These are phyloP conservation scores for Patella depressa DNA, from an alignment of 2,888 invertebrate genomes.

Conservation along the genomic window DNA sequence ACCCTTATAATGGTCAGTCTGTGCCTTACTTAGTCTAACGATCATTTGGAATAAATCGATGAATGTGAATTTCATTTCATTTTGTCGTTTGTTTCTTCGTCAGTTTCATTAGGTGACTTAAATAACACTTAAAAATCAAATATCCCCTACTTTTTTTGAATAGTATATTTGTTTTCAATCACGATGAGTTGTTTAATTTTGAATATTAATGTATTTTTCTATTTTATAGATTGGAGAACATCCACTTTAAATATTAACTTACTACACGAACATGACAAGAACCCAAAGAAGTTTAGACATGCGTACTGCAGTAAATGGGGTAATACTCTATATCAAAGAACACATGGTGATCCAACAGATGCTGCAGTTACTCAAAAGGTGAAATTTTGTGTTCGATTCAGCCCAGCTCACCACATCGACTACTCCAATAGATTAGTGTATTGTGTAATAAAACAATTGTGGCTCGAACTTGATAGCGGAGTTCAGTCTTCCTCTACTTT, in stretches of 20 bases:
- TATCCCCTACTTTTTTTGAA: too few species aligned
- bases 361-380: background rate
- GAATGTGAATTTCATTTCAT: too few species aligned
- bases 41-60: too few species aligned
- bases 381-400: background rate
- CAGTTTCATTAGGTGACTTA: too few species aligned
- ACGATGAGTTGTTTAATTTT: too few species aligned
- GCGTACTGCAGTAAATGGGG: background rate
- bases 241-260: background rate
- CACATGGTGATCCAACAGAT: background rate
- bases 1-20: too few species aligned
- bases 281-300: background rate
- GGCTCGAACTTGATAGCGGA: background rate
- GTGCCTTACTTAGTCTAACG: too few species aligned
- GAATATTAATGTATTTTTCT: too few species aligned
- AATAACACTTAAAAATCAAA: too few species aligned
- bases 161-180: too few species aligned
- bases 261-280: background rate
- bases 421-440: background rate
- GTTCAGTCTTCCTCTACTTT: background rate
- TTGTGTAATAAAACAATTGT: background rate
- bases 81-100: too few species aligned
- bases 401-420: background rate
- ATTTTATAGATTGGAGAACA: too few species aligned
- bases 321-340: background rate